Evolutionary conservation across 2,113 vertebrate genomes (phyloP).

Genomic region (Antigone vipio): DNA sequence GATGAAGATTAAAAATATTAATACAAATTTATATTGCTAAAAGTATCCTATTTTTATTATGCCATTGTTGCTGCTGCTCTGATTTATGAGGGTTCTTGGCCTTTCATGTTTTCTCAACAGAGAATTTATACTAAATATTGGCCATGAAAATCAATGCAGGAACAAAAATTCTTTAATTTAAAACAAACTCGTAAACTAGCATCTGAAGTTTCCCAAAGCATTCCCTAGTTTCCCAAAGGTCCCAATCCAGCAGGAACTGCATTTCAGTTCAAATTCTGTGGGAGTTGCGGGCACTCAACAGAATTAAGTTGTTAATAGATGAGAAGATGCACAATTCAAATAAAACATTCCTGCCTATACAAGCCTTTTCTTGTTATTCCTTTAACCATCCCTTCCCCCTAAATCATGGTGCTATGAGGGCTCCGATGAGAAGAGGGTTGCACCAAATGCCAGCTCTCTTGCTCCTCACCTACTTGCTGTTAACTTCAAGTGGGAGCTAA

Average conservation of each 20-base stretch:
- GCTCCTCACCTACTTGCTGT: background rate
- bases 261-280: background rate
- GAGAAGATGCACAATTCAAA: constrained; percentile 30
- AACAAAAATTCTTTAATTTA: background rate
- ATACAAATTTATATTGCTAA: background rate
- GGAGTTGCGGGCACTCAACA: background rate
- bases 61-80: background rate
- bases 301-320: background rate
- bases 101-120: background rate
- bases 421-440: background rate
- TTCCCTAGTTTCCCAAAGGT: background rate
- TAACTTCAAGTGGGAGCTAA: background rate
- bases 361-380: constrained; percentile 15
- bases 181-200: background rate
- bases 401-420: background rate
- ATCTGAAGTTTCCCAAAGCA: background rate
- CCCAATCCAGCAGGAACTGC: background rate
- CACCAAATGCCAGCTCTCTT: background rate
- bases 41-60: background rate
- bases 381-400: background rate
- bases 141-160: background rate
- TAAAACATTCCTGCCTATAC: background rate
- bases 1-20: background rate
- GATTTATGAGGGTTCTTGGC: background rate
- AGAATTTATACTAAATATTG: background rate